Percentiles rank a stretch among this genome's conserved stretches.
Evolutionary conservation across 2,113 vertebrate species (phyloP).

Genomic region (Cyanoramphus novaezelandiae): DNA sequence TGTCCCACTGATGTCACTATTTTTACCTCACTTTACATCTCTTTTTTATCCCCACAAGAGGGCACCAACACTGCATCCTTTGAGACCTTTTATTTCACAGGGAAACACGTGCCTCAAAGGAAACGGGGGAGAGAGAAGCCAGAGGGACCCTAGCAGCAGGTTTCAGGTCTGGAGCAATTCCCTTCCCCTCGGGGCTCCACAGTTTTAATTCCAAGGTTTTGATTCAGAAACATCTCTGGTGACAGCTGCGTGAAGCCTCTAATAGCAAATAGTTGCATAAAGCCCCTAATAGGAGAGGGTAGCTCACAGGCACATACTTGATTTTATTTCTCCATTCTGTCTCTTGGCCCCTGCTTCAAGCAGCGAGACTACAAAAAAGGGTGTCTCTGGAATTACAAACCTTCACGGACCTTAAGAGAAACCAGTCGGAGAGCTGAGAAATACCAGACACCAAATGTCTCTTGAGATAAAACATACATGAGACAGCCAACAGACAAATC

Average conservation of each 20-base stretch:
- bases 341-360: neutral
- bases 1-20: rapidly evolving
- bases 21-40: neutral
- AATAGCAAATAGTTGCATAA: constrained; percentile 9
- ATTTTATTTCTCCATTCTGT: constrained; percentile 9
- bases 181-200: neutral
- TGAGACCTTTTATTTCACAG: neutral
- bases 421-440: neutral
- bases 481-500: constrained; percentile 2
- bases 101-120: neutral
- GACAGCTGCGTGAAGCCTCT: constrained; percentile 20
- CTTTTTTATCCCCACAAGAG: constrained; percentile 67
- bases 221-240: constrained; percentile 14
- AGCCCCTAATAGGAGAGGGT: neutral
- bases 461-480: constrained; percentile 31
- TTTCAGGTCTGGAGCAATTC: neutral
- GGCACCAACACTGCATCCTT: constrained; percentile 67
- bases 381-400: neutral
- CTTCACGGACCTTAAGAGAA: neutral
- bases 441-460: constrained; percentile 5
- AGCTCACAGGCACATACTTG: neutral
- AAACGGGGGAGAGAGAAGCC: constrained; percentile 15
- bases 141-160: neutral
- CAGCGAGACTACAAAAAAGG: constrained; percentile 1
- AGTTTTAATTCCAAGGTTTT: constrained; percentile 38